Evolutionary conservation across 2,888 invertebrate species (phyloP), one percentile per base, ranked within the genome.

Genomic region (Leucozona laternaria): DNA sequence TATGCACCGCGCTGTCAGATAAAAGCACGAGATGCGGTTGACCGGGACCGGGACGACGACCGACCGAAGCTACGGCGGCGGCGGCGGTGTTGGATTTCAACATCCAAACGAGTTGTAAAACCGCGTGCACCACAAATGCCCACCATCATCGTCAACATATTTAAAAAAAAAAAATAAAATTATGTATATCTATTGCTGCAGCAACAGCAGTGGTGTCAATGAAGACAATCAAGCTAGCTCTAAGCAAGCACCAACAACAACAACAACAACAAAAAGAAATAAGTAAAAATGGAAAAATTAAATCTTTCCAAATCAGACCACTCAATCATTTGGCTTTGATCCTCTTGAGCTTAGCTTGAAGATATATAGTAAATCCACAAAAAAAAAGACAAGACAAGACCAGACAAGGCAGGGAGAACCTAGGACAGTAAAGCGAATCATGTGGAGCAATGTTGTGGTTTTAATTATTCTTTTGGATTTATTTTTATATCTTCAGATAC

Each of bases 281-380:
- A 48, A n/a, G n/a, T 13, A 68, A 66, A 53, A 70, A 37, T 22
- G 34, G 17, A 48, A 22, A 62, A 79, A 76, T 68, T 68, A 79
- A 73, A 75, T 70, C 43, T 73, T 43, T 31, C 17, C 31, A 78
- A 53, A 71, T 79, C 80, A 81, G 62, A 76, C 85, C 82, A 82
- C 82, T 86, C 86, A 86, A 86, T 86, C 82, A 86, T 62, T 82
- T 50, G 73, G 57, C 57, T 80, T 68, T 76, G 80, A 81, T 80
- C 84, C 77, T 81, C 85, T 73, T 77, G 60, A 81, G 72, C 62
- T 80, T 58, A 55, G 72, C 83, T 76, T 17, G 57, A 34, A 73
- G 71, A 79, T 64, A 75, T 37, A 31, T 31, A 31, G 31, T 31
- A 60, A 71, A 79, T 71, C 40, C 70, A 25, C 22, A 60, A 60